A percentile compares a stretch with the other conserved stretches of the same genome.
These are phyloP conservation scores for Mohoua ochrocephala DNA, from an alignment of 2,113 vertebrate species.

Conservation along the genomic window DNA sequence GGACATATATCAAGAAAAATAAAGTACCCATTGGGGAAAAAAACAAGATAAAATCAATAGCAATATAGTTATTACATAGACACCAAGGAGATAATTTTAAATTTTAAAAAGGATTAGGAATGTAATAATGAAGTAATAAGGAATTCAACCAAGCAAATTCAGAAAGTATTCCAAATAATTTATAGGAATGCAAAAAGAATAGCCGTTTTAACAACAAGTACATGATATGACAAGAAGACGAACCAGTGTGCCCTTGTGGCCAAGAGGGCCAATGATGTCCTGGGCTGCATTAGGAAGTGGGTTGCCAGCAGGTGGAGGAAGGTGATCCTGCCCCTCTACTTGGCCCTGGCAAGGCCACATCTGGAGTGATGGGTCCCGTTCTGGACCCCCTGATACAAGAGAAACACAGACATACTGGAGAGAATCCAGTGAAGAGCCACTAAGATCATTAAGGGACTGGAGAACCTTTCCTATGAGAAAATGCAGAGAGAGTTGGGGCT, in stretches of 20 bases:
- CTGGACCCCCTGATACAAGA: neutral
- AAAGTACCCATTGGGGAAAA: neutral
- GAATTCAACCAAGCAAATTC: neutral
- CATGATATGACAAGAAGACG: rapidly evolving
- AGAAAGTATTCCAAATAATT: neutral
- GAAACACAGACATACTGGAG: neutral
- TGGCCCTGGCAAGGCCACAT: neutral
- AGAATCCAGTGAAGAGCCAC: neutral
- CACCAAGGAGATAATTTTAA: neutral
- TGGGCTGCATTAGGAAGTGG: neutral
- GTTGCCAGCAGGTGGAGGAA: neutral
- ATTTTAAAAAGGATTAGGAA: neutral
- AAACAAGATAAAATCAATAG: neutral
- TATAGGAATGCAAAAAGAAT: neutral
- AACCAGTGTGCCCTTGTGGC: neutral
- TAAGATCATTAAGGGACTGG: neutral
- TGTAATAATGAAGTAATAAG: neutral
- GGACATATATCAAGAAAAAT: neutral
- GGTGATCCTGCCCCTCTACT: neutral
- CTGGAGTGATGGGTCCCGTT: neutral
- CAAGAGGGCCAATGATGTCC: neutral
- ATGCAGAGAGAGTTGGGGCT: neutral
- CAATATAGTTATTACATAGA: neutral
- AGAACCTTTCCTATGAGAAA: neutral
- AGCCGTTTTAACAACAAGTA: neutral